Percentiles rank a stretch among this genome's conserved stretches.
These are phyloP conservation scores for Anagrus nilaparvatae DNA, from an alignment of 1,140 invertebrate species.

Conservation along the genomic window DNA sequence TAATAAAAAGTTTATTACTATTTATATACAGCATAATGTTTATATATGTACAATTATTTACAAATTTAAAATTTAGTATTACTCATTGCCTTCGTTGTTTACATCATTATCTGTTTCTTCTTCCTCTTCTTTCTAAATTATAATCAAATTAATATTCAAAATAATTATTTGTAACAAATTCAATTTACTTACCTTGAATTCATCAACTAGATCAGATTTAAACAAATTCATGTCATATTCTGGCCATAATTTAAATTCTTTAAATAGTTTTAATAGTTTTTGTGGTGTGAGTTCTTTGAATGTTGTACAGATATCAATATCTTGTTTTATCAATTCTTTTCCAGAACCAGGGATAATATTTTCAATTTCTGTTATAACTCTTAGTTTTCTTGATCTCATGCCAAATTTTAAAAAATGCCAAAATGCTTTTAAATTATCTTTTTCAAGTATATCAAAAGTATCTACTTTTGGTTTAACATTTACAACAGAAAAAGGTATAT, in stretches of 20 bases:
- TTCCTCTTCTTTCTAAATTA: neutral
- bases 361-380: constrained; percentile 36
- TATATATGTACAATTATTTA: no score
- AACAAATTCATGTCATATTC: constrained; percentile 28
- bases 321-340: constrained; percentile 28
- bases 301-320: constrained; percentile 37
- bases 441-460: constrained; percentile 13
- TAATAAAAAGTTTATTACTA: neutral
- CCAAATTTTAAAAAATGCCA: constrained; percentile 34
- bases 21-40: neutral
- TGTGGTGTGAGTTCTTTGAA: constrained; percentile 33
- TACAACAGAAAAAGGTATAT: constrained; percentile 19
- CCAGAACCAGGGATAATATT: constrained; percentile 43
- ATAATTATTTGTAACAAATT: no score
- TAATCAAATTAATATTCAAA: no score
- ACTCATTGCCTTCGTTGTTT: no score
- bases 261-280: constrained; percentile 34
- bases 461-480: constrained; percentile 28
- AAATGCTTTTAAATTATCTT: constrained; percentile 25
- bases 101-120: neutral
- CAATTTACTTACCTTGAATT: constrained; percentile 1
- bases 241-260: constrained; percentile 35
- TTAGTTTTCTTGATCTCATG: constrained; percentile 16
- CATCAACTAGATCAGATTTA: neutral
- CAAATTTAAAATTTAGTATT: no score